Conservation (phyloP, 2,113 vertebrate genomes). For the Pygoscelis antarcticus region DNA sequence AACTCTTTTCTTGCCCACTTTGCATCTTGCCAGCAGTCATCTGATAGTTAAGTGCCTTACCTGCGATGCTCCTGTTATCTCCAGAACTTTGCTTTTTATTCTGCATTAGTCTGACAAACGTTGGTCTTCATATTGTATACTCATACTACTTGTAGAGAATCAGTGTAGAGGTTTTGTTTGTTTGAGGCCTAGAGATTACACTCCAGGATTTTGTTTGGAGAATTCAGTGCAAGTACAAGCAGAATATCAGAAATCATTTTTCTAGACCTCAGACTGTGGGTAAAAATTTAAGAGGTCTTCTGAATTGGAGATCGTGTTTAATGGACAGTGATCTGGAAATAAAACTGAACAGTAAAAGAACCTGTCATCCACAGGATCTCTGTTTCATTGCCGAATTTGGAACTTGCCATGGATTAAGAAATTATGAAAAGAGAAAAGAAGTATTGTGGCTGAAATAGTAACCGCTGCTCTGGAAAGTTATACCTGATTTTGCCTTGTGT, state of each 20-base stretch:
- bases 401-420: not conserved
- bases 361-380: not conserved
- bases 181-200: not conserved
- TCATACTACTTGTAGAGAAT: not conserved
- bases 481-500: not conserved
- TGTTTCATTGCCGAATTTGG: not conserved
- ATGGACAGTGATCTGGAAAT: not conserved
- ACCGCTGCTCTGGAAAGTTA: not conserved
- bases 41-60: not conserved
- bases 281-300: not conserved
- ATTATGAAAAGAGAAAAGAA: not conserved
- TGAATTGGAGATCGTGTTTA: not conserved
- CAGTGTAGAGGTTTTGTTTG: not conserved
- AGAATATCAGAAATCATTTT: not conserved
- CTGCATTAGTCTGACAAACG: not conserved
- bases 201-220: not conserved
- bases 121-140: not conserved
- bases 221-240: not conserved
- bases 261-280: not conserved
- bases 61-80: rapidly evolving
- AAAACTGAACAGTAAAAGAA: not conserved
- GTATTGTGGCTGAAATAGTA: not conserved
- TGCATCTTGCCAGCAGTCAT: not conserved
- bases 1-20: not conserved
- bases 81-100: not conserved